Base-by-base conservation (phyloP, 2,888 invertebrate species). In the Anorthoa munda region DNA sequence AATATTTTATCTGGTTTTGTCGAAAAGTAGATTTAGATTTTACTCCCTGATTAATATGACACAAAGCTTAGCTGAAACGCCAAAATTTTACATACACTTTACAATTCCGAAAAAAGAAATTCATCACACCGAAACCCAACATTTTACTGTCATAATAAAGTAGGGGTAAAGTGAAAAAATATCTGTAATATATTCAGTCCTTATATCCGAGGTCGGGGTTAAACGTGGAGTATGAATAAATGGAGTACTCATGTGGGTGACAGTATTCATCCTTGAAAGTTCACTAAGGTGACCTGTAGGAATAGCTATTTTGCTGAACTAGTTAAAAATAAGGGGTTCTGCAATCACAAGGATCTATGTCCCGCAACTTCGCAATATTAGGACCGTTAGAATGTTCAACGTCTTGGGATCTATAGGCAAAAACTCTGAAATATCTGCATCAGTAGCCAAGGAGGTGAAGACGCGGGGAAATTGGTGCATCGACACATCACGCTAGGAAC, bases 181-280 rank as follows among this genome's bases (percentile, higher is more conserved):
- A 80, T 71, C 64, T 70, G 70, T 75, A 71, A 84, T 79, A 82
- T 80, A 85, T 80, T 85, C 67, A 70, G 67, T 65, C 70, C 63
- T 70, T 55, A 72, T 59, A 75, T 72, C 72, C 74, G 71, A 55
- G 68, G 65, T 70, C 59, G 48, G 46, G 53, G 58, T 67, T 51
- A 21, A 55, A 51, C 63, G 55, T 15, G 53, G 76, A 75, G 63
- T 17, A 81, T 66, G 46, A 58, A 81, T 46, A 39, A 26, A 75
- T 55, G 76, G 76, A 81, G 80, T 21, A 17, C 15, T 81, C 21
- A 26, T 9, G n/a, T 56, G 7, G 63, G 39, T 68, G 50, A 60
- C 15, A 26, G 2, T 17, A 7, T 60, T 67, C 39, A 75, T 23
- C 11, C 45, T 50, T 9, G 5, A 7, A 18, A 4, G 3, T 39